Conservation (phyloP, 1,140 invertebrate species). For the Aphaenogaster rudis region DNA sequence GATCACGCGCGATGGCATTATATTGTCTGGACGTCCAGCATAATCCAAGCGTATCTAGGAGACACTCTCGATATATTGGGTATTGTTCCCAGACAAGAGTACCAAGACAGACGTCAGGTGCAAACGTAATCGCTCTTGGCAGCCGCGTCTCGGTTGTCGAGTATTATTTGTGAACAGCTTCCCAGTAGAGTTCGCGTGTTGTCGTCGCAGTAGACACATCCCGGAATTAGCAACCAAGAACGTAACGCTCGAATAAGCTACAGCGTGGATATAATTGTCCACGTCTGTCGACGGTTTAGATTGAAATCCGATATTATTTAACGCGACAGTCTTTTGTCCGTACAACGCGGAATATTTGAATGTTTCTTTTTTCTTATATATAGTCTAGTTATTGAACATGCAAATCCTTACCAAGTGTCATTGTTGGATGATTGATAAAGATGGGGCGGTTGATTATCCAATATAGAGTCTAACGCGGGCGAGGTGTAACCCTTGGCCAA, state of each 20-base stretch:
- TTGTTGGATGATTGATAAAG: conserved; percentile 83
- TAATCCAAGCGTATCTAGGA: not conserved
- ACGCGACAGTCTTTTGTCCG: not conserved
- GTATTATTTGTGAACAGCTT: conserved; percentile 52
- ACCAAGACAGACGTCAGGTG: conserved; percentile 24
- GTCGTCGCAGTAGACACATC: conserved; percentile 16
- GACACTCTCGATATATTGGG: conserved; percentile 6
- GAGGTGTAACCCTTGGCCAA: conserved; percentile 95
- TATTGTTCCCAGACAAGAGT: not conserved
- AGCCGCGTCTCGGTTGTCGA: conserved; percentile 14
- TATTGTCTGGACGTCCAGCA: not conserved
- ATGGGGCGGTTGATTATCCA: conserved; percentile 87
- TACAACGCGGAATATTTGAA: not conserved
- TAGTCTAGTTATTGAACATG: not conserved
- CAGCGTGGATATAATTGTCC: not conserved
- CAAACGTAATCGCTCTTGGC: conserved; percentile 50
- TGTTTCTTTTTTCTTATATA: not conserved
- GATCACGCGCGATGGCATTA: not conserved
- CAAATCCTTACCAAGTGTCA: conserved; percentile 82
- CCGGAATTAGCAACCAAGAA: conserved; percentile 50
- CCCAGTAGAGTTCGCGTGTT: conserved; percentile 9
- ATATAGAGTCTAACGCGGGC: conserved; percentile 93
- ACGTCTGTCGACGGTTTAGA: not conserved
- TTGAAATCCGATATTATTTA: conserved; percentile 33
- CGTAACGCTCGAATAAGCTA: conserved; percentile 13